A percentile compares a stretch with the other conserved stretches of the same genome.
Evolutionary conservation across 2,888 invertebrate genomes (phyloP).

Genomic region (Epinotia brunnichana): DNA sequence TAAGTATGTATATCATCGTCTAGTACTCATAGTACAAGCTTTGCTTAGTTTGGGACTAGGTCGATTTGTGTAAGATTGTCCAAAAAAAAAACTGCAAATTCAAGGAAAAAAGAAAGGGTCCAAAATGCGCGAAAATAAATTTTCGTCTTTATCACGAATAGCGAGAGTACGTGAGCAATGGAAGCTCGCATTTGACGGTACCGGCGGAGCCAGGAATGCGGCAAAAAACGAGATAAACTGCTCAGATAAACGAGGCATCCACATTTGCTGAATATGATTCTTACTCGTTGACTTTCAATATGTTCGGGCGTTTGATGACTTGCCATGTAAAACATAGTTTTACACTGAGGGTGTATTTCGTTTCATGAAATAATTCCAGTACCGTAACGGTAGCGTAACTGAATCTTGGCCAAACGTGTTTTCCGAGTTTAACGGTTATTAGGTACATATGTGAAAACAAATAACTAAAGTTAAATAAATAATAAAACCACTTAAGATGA

Average conservation of each 20-base stretch:
- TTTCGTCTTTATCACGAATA: conserved; percentile 48
- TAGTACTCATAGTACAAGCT: no score
- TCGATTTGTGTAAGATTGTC: no score
- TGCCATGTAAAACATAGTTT: conserved; percentile 8
- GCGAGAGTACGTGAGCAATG: conserved; percentile 45
- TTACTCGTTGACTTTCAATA: conserved; percentile 46
- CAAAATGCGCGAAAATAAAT: conserved; percentile 40
- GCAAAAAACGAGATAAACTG: conserved; percentile 51
- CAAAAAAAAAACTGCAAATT: conserved; percentile 18
- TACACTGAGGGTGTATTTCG: neutral
- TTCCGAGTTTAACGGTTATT: no score
- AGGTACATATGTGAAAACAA: no score
- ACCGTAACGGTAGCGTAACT: no score
- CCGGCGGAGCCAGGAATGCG: conserved; percentile 43
- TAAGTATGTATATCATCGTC: no score
- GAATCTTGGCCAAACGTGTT: no score
- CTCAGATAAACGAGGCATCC: conserved; percentile 48
- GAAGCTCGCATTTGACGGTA: conserved; percentile 43
- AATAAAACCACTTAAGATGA: no score
- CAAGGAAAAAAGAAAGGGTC: conserved; percentile 24
- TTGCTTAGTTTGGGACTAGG: no score
- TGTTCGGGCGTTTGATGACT: conserved; percentile 23
- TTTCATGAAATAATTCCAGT: neutral
- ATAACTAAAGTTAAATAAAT: no score
- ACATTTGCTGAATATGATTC: conserved; percentile 47